These are phyloP conservation scores for Tarsius wallacei DNA, from an alignment of 2,797 vertebrate species.

Conservation along the genomic window DNA sequence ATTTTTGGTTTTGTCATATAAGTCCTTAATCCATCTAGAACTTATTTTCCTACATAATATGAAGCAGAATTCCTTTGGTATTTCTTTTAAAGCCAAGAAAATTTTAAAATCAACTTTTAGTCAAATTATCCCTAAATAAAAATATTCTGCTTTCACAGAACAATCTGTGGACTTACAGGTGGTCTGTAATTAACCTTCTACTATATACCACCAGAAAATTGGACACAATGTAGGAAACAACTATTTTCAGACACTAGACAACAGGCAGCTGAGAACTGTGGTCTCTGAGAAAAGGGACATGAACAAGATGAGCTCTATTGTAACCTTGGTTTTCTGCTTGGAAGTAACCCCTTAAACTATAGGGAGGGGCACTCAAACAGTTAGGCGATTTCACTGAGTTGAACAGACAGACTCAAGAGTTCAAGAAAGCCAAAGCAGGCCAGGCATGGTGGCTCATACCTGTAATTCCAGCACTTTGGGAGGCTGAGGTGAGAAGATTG, in stretches of 20 bases:
- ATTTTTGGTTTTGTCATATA: conserved; percentile 43
- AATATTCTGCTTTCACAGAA: conserved; percentile 37
- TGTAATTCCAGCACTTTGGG: too few species aligned
- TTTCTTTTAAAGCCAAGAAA: conserved; percentile 59
- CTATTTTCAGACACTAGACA: background rate
- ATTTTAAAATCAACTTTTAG: conserved; percentile 65
- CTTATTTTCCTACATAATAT: conserved; percentile 43
- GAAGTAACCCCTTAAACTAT: background rate
- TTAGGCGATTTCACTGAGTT: background rate
- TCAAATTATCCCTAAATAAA: conserved; percentile 27
- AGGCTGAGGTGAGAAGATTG: too few species aligned
- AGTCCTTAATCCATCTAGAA: conserved; percentile 27
- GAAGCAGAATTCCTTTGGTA: background rate
- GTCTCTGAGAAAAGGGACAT: background rate
- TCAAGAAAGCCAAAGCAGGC: background rate
- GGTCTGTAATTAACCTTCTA: conserved; percentile 15
- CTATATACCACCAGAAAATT: conserved; percentile 22
- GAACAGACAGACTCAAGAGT: background rate
- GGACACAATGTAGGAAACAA: background rate
- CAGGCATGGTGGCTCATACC: too few species aligned
- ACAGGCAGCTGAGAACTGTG: background rate
- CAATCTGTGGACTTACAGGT: background rate
- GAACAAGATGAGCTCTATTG: background rate
- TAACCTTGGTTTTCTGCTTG: background rate
- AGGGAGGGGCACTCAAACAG: background rate